A percentile compares a stretch with the other conserved stretches of the same genome.
These are phyloP conservation scores for Phrynocephalus vlangalii DNA, from an alignment of 2,797 vertebrate genomes.

Conservation along the genomic window DNA sequence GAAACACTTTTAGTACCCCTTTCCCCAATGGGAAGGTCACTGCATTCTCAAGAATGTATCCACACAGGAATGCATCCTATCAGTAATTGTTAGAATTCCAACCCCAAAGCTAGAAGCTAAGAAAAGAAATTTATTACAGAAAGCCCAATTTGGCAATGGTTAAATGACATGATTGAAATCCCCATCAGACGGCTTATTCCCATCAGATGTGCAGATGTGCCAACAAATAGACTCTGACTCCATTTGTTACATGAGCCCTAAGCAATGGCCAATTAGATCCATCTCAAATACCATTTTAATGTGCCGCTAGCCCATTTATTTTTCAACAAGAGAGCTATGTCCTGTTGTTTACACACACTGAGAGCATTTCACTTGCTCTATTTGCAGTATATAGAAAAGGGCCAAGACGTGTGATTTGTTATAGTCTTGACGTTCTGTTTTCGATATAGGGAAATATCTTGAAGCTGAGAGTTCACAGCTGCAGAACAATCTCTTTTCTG, in stretches of 20 bases:
- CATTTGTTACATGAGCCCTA: background rate
- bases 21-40: constrained; percentile 51
- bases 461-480: background rate
- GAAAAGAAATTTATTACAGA: constrained; percentile 72
- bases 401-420: constrained; percentile 4
- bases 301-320: background rate
- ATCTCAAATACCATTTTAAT: background rate
- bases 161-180: constrained; percentile 71
- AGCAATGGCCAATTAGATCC: constrained; percentile 13
- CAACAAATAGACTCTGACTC: background rate
- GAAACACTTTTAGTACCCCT: constrained; percentile 62
- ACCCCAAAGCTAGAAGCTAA: constrained; percentile 67
- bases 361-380: background rate
- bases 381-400: background rate
- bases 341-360: background rate
- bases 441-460: background rate
- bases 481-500: background rate
- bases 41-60: constrained; percentile 69
- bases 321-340: background rate
- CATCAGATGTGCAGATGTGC: background rate
- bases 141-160: constrained; percentile 59
- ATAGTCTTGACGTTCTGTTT: background rate
- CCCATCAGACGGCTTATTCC: constrained; percentile 27
- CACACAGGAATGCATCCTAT: constrained; percentile 55
- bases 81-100: constrained; percentile 65